Evolutionary conservation across 1,140 invertebrate genomes (phyloP).

Genomic region (Tetramorium parvispinum): DNA sequence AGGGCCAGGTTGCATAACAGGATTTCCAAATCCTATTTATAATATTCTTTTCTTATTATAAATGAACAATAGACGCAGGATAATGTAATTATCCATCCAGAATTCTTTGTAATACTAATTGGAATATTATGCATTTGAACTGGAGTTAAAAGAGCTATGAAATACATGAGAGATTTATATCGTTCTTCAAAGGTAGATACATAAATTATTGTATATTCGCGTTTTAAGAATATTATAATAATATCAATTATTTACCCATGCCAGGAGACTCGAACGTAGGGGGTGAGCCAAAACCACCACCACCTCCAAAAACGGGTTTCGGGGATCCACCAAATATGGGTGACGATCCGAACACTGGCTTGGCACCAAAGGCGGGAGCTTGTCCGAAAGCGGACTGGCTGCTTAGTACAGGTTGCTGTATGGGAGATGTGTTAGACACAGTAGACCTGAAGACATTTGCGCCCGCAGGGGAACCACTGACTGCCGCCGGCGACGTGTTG

Average conservation of each 20-base stretch:
- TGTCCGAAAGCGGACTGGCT: slow-evolving; percentile 70
- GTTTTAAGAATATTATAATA: not conserved
- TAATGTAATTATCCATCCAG: not conserved
- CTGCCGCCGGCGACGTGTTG: slow-evolving; percentile 15
- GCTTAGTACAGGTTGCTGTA: slow-evolving; percentile 68
- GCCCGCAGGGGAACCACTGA: slow-evolving; percentile 23
- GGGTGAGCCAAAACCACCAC: slow-evolving; percentile 69
- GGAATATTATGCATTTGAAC: not conserved
- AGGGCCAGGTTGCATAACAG: slow-evolving; percentile 73
- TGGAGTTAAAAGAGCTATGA: not conserved
- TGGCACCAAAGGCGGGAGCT: slow-evolving; percentile 77
- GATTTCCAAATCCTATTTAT: slow-evolving; percentile 79
- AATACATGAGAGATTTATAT: not conserved
- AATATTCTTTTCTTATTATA: slow-evolving; percentile 48
- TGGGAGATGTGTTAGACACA: slow-evolving; percentile 37
- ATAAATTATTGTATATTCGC: not conserved
- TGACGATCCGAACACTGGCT: slow-evolving; percentile 78
- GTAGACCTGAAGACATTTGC: slow-evolving; percentile 67
- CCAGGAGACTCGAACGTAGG: slow-evolving; percentile 27
- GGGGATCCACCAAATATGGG: slow-evolving; percentile 66
- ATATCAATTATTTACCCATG: slow-evolving; percentile 17
- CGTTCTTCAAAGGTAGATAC: not conserved
- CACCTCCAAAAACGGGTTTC: slow-evolving; percentile 73
- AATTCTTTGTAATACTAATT: not conserved
- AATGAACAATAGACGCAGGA: not conserved